phyloP scores from a whole-genome alignment of 2,797 vertebrate genomes.

The Bovichtus diacanthus region DNA sequence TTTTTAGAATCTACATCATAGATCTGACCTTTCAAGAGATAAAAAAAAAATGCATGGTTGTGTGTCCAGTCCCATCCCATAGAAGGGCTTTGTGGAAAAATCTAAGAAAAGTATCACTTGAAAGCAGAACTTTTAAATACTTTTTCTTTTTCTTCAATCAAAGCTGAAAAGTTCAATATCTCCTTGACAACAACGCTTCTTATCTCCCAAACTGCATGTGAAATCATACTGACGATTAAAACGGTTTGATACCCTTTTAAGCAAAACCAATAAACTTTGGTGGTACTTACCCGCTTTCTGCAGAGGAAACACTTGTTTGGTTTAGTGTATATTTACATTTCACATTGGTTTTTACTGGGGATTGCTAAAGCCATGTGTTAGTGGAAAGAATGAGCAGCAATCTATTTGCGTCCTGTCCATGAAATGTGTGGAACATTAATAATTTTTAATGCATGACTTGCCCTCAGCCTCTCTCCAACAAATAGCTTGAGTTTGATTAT shows the following conservation, averaged over 20 bases:
- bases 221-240: conserved; percentile 3
- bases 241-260: conserved; percentile 28
- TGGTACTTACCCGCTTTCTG: conserved; percentile 23
- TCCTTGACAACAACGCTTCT: not conserved
- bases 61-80: not conserved
- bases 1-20: not conserved
- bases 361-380: conserved; percentile 57
- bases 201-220: conserved; percentile 8
- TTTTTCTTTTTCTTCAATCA: conserved; percentile 3
- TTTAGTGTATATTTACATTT: conserved; percentile 70
- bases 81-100: not conserved
- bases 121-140: not conserved
- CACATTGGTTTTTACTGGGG: conserved; percentile 62
- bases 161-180: conserved; percentile 21
- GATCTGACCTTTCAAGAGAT: not conserved
- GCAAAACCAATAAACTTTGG: conserved; percentile 54
- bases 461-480: conserved; percentile 16
- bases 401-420: conserved; percentile 67
- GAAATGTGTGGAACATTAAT: conserved; percentile 60
- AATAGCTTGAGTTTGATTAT: conserved; percentile 55
- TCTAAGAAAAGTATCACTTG: not conserved
- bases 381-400: conserved; percentile 75
- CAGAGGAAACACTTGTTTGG: conserved; percentile 57
- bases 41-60: not conserved
- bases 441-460: conserved; percentile 48